These are phyloP conservation scores for Leuciscus waleckii DNA, from an alignment of 2,797 vertebrate genomes.

Conservation along the genomic window DNA sequence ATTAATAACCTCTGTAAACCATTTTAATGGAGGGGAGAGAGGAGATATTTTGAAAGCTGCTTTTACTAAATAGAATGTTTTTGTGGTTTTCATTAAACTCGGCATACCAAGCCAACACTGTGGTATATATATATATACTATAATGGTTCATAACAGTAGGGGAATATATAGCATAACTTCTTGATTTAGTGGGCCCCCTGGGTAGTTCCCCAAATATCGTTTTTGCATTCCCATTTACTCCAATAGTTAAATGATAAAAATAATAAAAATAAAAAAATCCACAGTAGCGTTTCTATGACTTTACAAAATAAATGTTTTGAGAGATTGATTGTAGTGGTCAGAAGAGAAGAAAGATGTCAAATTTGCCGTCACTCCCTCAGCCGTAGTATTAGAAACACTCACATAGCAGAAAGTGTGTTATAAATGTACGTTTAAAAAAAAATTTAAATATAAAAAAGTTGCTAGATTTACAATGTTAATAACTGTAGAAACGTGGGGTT, in stretches of 20 bases:
- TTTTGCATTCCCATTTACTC: not conserved
- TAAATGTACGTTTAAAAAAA: not conserved
- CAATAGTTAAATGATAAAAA: not conserved
- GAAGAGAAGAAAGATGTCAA: not conserved
- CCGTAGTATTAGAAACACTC: not conserved
- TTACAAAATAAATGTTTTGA: not conserved
- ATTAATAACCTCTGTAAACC: too few relatives aligned
- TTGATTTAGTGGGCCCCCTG: too few relatives aligned
- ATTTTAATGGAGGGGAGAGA: too few relatives aligned
- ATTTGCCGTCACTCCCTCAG: not conserved
- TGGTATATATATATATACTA: too few relatives aligned
- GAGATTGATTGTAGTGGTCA: not conserved
- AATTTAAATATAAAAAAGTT: not conserved
- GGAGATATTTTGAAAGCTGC: too few relatives aligned
- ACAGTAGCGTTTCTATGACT: not conserved
- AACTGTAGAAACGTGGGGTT: not conserved
- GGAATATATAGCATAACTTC: too few relatives aligned
- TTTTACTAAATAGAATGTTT: too few relatives aligned
- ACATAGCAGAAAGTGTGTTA: not conserved
- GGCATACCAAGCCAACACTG: too few relatives aligned
- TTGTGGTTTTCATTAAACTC: too few relatives aligned
- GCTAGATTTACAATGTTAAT: constrained; percentile 13
- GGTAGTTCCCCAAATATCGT: not conserved
- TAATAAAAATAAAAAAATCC: not conserved
- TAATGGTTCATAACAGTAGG: too few relatives aligned